These are phyloP conservation scores for Subacronicta megacephala DNA, from an alignment of 2,888 invertebrate species.

Conservation along the genomic window DNA sequence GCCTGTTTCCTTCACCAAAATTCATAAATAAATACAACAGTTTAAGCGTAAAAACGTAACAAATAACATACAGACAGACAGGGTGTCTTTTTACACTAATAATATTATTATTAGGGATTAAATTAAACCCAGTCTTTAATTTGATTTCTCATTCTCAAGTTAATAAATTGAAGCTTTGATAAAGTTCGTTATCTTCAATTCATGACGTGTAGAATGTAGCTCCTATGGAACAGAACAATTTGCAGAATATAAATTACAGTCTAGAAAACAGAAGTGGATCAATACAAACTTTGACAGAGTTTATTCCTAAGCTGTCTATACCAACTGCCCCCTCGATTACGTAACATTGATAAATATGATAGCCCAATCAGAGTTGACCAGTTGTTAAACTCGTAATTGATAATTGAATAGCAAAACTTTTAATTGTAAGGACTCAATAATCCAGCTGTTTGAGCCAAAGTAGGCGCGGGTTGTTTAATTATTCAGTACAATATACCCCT, in stretches of 20 bases:
- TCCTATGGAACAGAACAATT: not conserved
- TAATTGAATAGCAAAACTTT: constrained; percentile 76
- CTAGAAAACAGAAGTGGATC: constrained; percentile 5
- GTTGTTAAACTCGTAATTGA: constrained; percentile 76
- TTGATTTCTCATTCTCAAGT: not conserved
- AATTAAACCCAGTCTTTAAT: not conserved
- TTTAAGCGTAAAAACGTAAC: too few relatives aligned
- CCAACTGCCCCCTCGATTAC: constrained; percentile 35
- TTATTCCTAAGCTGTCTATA: constrained; percentile 11
- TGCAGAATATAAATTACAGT: constrained; percentile 1
- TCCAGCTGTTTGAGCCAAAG: constrained; percentile 61
- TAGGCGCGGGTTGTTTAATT: constrained; percentile 70
- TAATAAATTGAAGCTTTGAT: not conserved
- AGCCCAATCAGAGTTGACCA: constrained; percentile 69
- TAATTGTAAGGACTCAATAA: constrained; percentile 79
- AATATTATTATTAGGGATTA: too few relatives aligned
- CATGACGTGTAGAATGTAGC: not conserved
- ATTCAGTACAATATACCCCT: constrained; percentile 72
- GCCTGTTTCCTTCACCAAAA: too few relatives aligned
- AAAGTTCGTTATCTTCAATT: not conserved
- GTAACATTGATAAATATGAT: constrained; percentile 71
- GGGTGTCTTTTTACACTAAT: too few relatives aligned
- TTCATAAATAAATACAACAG: too few relatives aligned
- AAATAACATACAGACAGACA: too few relatives aligned
- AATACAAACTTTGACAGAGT: constrained; percentile 12